Evolutionary conservation across 1,140 invertebrate genomes (phyloP), one percentile per base, ranked within the genome.

Genomic region (Drosophila yakuba): DNA sequence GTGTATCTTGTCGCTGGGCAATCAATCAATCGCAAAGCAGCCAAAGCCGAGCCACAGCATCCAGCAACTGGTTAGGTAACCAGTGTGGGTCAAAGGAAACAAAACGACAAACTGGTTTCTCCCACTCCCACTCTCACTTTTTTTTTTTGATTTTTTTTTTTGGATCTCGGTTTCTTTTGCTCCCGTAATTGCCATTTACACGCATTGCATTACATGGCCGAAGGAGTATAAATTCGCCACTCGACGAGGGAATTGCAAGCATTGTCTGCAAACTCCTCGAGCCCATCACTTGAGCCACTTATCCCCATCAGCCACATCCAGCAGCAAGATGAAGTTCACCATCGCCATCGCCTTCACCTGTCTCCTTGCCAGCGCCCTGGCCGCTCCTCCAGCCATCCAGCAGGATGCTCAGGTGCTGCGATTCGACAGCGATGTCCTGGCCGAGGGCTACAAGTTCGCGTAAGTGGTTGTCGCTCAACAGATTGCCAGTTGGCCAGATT

Each of bases 191-290:
- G 52, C 67, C 44, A 55, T 50, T 67, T 67, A 66, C 45, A 68
- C 66, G 43, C 51, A 45, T 55, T 66, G 38, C 64, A 71, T 55
- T 74, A 59, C 62, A 39, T 39, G 52, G 36, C 77, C 55, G 20
- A 72, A 72, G 69, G 69, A 72, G 54, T 91, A 91, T 91, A 91
- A 91, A 91, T 91, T 73, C 83, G 77, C 68, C 63, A 38, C 38
- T 64, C 54, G 47, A 12, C 25, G 57, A 32, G 57, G 52, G 25
- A 61, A 74, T 80, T 58, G 74, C 74, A 84, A 76, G 77, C 88
- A 91, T 91, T 91, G 61, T 52, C 68, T 63, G 80, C 43, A 41
- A 63, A 58, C 73, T 91, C 84, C 88, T 81, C 78, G 61, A 68
- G 47, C 52, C 45, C 41, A 76, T 56, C 75, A 78, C 64, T 57